Evolutionary conservation across 2,888 invertebrate genomes (phyloP).

Genomic region (Macrophya annulata): DNA sequence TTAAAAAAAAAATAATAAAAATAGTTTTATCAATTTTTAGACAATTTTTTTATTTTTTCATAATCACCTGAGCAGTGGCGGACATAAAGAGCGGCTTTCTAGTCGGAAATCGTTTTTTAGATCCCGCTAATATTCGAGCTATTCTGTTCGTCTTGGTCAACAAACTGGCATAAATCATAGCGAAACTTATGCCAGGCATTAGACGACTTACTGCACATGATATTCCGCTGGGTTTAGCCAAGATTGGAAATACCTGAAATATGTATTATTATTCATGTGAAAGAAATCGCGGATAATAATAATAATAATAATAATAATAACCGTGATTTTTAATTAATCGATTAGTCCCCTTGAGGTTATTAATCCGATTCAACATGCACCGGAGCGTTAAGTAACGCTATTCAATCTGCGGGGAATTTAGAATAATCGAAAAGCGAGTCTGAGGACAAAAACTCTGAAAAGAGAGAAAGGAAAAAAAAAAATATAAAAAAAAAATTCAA

Average conservation of each 20-base stretch:
- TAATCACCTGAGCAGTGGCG: slow-evolving; percentile 81
- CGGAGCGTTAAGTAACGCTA: background rate
- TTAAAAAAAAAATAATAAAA: too few relatives aligned
- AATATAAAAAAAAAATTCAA: background rate
- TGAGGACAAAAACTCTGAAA: background rate
- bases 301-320: background rate
- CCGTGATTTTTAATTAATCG: slow-evolving; percentile 15
- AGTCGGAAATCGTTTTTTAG: slow-evolving; percentile 87
- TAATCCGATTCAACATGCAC: background rate
- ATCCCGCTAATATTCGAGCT: slow-evolving; percentile 87
- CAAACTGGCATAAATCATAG: slow-evolving; percentile 88
- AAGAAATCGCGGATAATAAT: background rate
- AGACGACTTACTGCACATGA: slow-evolving; percentile 83
- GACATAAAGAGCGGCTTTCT: slow-evolving; percentile 86
- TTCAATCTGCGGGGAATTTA: background rate
- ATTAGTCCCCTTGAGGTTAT: slow-evolving; percentile 4
- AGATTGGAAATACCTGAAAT: slow-evolving; percentile 81
- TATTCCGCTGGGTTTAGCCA: slow-evolving; percentile 83
- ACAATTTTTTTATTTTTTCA: background rate
- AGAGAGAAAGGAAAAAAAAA: background rate
- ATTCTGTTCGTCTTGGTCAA: slow-evolving; percentile 91
- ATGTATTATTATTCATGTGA: background rate
- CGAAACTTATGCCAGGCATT: slow-evolving; percentile 85
- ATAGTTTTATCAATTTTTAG: background rate
- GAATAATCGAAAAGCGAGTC: background rate